phyloP scores from a whole-genome alignment of 2,797 vertebrate genomes.

The Florisuga fusca region DNA sequence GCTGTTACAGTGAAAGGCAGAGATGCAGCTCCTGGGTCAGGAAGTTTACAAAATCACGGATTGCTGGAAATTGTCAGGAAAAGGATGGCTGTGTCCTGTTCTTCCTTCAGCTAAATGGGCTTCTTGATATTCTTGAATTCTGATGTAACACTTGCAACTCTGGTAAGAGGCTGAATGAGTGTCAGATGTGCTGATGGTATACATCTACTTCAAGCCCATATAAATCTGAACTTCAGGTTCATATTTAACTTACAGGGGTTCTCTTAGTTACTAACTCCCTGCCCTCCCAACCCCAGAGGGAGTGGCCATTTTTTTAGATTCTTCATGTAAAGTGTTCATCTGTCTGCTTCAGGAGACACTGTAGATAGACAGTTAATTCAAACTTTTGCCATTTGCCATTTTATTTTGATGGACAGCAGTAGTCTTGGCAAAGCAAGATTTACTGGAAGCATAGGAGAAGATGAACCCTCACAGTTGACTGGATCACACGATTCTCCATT shows the following conservation, averaged over 20 bases:
- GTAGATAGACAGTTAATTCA: background rate
- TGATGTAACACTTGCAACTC: background rate
- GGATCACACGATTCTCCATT: background rate
- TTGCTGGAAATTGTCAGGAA: background rate
- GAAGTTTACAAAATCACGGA: background rate
- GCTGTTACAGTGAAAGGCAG: fast-evolving
- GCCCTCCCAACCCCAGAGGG: background rate
- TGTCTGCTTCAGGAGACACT: fast-evolving
- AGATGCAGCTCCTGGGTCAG: background rate
- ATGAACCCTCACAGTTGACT: fast-evolving
- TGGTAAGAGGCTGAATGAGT: background rate
- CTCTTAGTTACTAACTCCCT: background rate
- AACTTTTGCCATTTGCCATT: no score
- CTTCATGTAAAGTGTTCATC: background rate
- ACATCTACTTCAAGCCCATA: background rate
- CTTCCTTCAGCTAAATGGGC: background rate
- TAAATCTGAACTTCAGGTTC: background rate
- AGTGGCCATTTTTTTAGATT: background rate
- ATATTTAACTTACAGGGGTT: background rate
- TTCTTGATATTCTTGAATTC: background rate
- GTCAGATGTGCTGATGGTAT: background rate
- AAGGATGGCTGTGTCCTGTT: background rate
- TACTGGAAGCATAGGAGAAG: background rate
- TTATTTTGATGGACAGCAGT: background rate
- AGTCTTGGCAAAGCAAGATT: background rate